Percentiles rank a stretch among this genome's conserved stretches.
Conservation (phyloP, 2,888 invertebrate species). For the Hesperia comma region DNA sequence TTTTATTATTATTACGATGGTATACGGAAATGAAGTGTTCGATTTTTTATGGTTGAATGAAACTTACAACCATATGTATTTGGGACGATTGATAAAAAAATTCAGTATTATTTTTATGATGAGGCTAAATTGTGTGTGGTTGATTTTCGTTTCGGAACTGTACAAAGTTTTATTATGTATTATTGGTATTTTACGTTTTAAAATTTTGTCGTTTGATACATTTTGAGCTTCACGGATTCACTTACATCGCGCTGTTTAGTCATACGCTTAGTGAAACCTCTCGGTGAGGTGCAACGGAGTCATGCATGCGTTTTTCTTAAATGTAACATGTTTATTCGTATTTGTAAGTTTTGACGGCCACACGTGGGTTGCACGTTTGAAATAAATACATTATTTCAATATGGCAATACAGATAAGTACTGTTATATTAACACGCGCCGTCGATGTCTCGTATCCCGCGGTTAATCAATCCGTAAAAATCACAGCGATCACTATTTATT, state of each 20-base stretch:
- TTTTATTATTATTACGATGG: neutral
- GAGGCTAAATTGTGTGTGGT: conserved; percentile 31
- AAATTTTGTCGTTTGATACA: neutral
- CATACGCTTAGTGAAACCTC: conserved; percentile 29
- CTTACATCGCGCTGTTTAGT: conserved; percentile 30
- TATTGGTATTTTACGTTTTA: conserved; percentile 2
- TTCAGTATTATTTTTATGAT: conserved; percentile 33
- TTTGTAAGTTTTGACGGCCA: conserved; percentile 29
- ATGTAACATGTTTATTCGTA: conserved; percentile 10
- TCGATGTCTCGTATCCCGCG: neutral
- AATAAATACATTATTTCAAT: neutral
- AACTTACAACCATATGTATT: conserved; percentile 5
- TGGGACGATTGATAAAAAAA: conserved; percentile 18
- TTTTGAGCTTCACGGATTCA: conserved; percentile 14
- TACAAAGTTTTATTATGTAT: conserved; percentile 12
- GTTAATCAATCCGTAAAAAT: conserved; percentile 19
- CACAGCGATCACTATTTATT: conserved; percentile 27
- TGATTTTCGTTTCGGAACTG: conserved; percentile 4
- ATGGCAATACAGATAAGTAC: neutral
- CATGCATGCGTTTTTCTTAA: conserved; percentile 26
- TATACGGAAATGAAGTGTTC: conserved; percentile 8
- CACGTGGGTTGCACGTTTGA: neutral
- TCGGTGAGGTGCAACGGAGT: conserved; percentile 16
- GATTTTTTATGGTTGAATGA: neutral
- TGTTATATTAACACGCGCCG: neutral